Conservation (phyloP, 2,113 vertebrate genomes). For the Motacilla alba region DNA sequence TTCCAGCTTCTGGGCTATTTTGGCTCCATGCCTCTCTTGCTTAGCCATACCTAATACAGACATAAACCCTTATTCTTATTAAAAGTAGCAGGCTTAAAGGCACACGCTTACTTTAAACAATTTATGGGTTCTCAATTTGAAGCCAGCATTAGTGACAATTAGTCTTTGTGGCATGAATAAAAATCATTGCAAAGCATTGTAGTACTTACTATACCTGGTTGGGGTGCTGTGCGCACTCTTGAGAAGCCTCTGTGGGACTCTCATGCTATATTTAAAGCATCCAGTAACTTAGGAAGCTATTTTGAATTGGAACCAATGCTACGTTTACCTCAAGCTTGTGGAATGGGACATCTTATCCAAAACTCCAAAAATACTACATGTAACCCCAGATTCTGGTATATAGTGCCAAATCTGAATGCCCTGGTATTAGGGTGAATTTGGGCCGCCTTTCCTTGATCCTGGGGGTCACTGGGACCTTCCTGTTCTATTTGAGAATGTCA, state of each 20-base stretch:
- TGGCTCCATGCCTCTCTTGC: not conserved
- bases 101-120: not conserved
- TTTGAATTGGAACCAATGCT: constrained; percentile 53
- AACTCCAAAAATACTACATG: constrained; percentile 59
- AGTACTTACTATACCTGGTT: constrained; percentile 6
- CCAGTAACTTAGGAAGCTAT: constrained; percentile 66
- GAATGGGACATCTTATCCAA: constrained; percentile 67
- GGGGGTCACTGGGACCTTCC: not conserved
- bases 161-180: not conserved
- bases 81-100: not conserved
- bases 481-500: constrained; percentile 64
- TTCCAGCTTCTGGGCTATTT: constrained; percentile 18
- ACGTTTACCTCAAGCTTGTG: constrained; percentile 66
- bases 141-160: not conserved
- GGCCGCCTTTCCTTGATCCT: constrained; percentile 38
- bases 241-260: constrained; percentile 3
- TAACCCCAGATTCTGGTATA: constrained; percentile 48
- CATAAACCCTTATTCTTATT: not conserved
- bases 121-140: not conserved
- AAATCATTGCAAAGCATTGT: not conserved
- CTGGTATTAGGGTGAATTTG: constrained; percentile 54
- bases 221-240: not conserved
- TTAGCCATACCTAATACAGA: not conserved
- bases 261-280: constrained; percentile 63
- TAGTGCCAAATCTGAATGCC: constrained; percentile 47